These are phyloP conservation scores for Piliocolobus tephrosceles DNA, from an alignment of 2,113 vertebrate species.

Conservation along the genomic window DNA sequence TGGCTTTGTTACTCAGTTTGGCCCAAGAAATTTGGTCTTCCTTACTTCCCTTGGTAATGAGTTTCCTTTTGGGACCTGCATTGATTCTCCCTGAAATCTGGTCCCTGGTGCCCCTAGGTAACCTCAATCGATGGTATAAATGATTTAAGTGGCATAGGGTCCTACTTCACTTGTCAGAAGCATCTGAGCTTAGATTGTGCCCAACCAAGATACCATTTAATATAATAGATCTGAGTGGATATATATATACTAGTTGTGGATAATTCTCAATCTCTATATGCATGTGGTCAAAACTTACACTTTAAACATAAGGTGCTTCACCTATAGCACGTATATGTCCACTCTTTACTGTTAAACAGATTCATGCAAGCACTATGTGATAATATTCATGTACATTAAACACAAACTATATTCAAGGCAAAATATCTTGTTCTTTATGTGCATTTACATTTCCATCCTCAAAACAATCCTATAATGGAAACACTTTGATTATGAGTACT, in stretches of 20 bases:
- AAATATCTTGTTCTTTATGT: neutral
- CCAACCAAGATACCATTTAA: neutral
- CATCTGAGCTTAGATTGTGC: neutral
- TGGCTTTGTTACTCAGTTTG: neutral
- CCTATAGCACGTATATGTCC: neutral
- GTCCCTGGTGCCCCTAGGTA: accelerated
- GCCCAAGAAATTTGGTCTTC: neutral
- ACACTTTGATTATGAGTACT: neutral
- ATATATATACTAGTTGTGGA: neutral
- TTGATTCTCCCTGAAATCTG: neutral
- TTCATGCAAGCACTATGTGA: neutral
- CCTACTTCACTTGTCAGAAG: neutral
- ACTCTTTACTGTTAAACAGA: neutral
- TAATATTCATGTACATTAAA: neutral
- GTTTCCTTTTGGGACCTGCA: neutral
- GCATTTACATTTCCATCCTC: neutral
- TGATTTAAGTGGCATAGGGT: neutral
- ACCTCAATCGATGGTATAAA: neutral
- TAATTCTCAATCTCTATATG: neutral
- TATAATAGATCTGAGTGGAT: neutral
- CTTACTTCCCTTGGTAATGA: neutral
- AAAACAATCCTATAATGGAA: neutral
- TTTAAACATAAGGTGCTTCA: neutral
- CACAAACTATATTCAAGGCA: neutral
- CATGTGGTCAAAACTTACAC: no score